Evolutionary conservation across 2,888 invertebrate genomes (phyloP).

Genomic region (Axea sp.): DNA sequence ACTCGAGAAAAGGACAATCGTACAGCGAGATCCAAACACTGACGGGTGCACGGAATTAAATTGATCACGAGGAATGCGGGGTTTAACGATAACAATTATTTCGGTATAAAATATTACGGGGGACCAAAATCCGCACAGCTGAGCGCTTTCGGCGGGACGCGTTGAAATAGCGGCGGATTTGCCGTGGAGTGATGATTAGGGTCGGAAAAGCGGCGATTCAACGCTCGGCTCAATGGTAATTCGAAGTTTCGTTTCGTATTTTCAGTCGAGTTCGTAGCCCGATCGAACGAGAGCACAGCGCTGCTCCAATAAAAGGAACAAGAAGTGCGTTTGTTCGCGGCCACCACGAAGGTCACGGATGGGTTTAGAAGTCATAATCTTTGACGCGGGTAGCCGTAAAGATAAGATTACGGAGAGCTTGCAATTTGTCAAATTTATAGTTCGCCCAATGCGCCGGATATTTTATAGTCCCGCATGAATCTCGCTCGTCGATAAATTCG

Average conservation of each 20-base stretch:
- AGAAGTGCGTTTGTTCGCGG: conserved; percentile 1
- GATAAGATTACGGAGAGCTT: conserved; percentile 43
- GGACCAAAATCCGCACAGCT: conserved; percentile 3
- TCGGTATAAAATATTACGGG: no score
- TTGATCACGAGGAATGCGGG: no score
- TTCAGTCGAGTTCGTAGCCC: no score
- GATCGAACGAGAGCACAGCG: no score
- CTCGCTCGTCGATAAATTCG: conserved; percentile 2
- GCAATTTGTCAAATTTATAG: conserved; percentile 52
- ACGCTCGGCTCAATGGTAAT: no score
- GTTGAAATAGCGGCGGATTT: conserved; percentile 12
- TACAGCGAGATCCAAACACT: no score
- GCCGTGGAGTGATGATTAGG: conserved; percentile 26
- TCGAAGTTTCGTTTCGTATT: no score
- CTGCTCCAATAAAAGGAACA: no score
- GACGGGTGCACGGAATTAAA: no score
- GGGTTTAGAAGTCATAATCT: conserved; percentile 49
- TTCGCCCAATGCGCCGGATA: background rate
- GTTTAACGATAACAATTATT: no score
- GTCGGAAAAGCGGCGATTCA: conserved; percentile 4
- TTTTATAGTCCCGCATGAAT: conserved; percentile 11
- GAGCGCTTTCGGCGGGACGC: conserved; percentile 12
- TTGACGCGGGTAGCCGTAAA: conserved; percentile 38
- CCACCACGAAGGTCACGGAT: conserved; percentile 20
- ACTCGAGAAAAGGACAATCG: no score